phyloP scores from a whole-genome alignment of 2,888 invertebrate genomes.

The Diaphora mendica region DNA sequence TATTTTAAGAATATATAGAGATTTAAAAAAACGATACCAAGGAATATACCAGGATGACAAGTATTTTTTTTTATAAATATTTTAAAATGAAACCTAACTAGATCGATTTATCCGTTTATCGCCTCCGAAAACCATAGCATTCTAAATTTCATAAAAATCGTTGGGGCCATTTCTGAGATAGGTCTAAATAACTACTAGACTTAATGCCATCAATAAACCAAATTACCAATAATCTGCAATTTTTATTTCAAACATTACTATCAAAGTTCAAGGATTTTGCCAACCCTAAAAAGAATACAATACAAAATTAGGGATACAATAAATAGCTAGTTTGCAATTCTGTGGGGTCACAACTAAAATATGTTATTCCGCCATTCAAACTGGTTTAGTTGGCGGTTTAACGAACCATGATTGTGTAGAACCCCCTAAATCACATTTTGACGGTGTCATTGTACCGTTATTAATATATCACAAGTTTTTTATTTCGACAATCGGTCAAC shows the following conservation, averaged over 20 bases:
- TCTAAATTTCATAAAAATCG: no score
- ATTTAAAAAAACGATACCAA: not conserved
- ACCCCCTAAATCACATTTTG: conserved; percentile 76
- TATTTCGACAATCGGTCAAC: conserved; percentile 29
- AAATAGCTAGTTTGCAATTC: conserved; percentile 59
- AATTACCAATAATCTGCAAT: no score
- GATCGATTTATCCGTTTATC: no score
- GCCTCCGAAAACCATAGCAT: no score
- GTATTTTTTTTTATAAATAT: no score
- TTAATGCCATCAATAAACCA: not conserved
- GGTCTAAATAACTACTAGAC: not conserved
- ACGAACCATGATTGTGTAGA: conserved; percentile 82
- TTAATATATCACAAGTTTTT: conserved; percentile 71
- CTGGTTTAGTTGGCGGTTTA: conserved; percentile 72
- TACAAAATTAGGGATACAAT: conserved; percentile 56
- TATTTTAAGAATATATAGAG: not conserved
- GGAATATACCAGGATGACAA: no score
- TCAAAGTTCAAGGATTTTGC: conserved; percentile 14
- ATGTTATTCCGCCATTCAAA: conserved; percentile 61
- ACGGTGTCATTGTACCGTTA: conserved; percentile 63
- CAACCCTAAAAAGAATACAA: conserved; percentile 41
- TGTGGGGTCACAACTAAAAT: conserved; percentile 65
- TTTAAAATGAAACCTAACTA: no score
- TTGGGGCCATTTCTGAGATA: no score
- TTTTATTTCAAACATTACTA: not conserved